These are phyloP conservation scores for Parochlus steinenii DNA, from an alignment of 2,888 invertebrate genomes.

Conservation along the genomic window DNA sequence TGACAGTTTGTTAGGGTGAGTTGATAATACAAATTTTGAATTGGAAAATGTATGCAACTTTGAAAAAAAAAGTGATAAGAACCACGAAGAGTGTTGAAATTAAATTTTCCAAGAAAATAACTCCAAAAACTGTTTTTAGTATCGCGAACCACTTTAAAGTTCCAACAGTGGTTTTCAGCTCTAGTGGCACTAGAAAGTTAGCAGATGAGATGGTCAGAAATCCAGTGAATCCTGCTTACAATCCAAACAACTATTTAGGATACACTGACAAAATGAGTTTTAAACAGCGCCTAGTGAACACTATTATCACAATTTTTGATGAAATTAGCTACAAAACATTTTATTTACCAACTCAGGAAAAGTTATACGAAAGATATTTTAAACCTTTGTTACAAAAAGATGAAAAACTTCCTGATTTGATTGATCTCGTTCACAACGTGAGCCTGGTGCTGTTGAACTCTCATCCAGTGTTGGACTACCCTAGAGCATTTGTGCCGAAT, in stretches of 20 bases:
- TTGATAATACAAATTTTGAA: neutral
- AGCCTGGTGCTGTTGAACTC: conserved; percentile 28
- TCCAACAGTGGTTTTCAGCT: conserved; percentile 27
- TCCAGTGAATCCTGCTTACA: conserved; percentile 31
- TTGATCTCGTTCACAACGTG: conserved; percentile 25
- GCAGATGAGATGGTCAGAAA: conserved; percentile 32
- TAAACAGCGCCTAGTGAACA: conserved; percentile 28
- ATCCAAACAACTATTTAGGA: conserved; percentile 30
- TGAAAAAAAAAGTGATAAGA: neutral
- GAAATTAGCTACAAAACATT: conserved; percentile 21
- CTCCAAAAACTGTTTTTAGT: conserved; percentile 20
- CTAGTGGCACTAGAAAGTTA: conserved; percentile 31
- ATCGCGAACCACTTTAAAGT: conserved; percentile 25
- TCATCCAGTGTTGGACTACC: conserved; percentile 26
- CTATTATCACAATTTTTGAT: conserved; percentile 27
- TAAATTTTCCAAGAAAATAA: neutral
- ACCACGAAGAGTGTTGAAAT: neutral
- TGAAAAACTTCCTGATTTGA: conserved; percentile 22
- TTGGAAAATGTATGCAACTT: neutral
- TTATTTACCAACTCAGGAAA: conserved; percentile 27
- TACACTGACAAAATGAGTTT: conserved; percentile 31
- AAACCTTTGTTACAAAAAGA: conserved; percentile 3
- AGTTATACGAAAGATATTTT: conserved; percentile 26
- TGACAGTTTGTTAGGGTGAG: conserved; percentile 31
- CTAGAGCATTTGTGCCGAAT: conserved; percentile 26